phyloP scores from a whole-genome alignment of 2,113 vertebrate species.

The Alligator sinensis region DNA sequence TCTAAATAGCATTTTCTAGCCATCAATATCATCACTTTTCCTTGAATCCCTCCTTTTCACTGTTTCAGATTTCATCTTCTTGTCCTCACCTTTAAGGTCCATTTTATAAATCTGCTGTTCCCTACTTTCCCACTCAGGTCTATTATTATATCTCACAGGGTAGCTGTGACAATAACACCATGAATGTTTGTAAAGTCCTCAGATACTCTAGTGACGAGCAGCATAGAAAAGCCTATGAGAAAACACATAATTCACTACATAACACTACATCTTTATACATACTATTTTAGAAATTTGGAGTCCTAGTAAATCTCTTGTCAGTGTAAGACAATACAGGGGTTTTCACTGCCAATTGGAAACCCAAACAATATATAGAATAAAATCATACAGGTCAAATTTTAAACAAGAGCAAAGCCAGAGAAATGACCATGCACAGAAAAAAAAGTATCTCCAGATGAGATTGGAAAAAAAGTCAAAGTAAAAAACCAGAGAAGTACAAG shows the following conservation, averaged over 20 bases:
- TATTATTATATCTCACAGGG: not conserved
- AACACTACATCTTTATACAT: not conserved
- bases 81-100: not conserved
- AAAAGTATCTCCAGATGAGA: not conserved
- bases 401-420: not conserved
- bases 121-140: not conserved
- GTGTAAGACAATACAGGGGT: not conserved
- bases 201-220: slow-evolving; percentile 28
- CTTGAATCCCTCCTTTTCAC: not conserved
- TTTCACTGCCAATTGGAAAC: not conserved
- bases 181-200: slow-evolving; percentile 26
- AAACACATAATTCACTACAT: slow-evolving; percentile 17
- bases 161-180: not conserved
- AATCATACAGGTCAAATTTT: not conserved
- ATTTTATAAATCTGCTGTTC: slow-evolving; percentile 13
- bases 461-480: not conserved
- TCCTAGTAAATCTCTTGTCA: not conserved
- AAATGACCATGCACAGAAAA: not conserved
- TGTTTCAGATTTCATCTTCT: not conserved
- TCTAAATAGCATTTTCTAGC: no score
- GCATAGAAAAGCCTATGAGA: not conserved
- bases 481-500: not conserved
- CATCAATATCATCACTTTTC: not conserved
- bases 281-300: not conserved
- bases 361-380: not conserved